phyloP scores from a whole-genome alignment of 2,113 vertebrate genomes.

The Mormyrus lacerda region DNA sequence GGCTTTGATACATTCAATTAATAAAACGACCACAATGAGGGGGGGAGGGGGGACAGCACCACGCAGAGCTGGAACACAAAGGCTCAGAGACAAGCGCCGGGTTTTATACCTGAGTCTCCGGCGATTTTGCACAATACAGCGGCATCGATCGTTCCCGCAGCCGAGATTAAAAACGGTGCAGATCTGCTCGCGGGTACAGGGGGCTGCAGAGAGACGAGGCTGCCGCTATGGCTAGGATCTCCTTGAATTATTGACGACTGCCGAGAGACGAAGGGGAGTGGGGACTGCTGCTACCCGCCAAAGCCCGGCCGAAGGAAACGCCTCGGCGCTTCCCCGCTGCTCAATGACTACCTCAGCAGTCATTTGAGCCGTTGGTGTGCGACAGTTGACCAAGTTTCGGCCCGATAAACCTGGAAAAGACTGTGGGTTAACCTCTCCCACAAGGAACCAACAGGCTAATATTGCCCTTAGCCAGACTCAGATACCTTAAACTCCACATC shows the following conservation, averaged over 20 bases:
- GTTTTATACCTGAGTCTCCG: neutral
- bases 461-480: neutral
- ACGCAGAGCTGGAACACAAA: neutral
- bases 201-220: neutral
- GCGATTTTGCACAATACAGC: neutral
- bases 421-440: neutral
- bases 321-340: neutral
- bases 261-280: neutral
- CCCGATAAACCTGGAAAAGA: neutral
- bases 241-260: slow-evolving; percentile 15
- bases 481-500: neutral
- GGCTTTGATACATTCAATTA: neutral
- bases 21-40: neutral
- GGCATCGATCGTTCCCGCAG: neutral
- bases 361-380: no score
- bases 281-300: neutral
- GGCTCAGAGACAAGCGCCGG: neutral
- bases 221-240: neutral
- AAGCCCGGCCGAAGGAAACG: neutral
- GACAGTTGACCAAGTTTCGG: neutral
- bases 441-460: neutral
- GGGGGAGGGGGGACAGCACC: no score
- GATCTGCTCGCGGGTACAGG: neutral
- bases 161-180: neutral
- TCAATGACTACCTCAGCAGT: neutral